Evolutionary conservation across 2,888 invertebrate species (phyloP).

Genomic region (Drosophila kambysellisi): DNA sequence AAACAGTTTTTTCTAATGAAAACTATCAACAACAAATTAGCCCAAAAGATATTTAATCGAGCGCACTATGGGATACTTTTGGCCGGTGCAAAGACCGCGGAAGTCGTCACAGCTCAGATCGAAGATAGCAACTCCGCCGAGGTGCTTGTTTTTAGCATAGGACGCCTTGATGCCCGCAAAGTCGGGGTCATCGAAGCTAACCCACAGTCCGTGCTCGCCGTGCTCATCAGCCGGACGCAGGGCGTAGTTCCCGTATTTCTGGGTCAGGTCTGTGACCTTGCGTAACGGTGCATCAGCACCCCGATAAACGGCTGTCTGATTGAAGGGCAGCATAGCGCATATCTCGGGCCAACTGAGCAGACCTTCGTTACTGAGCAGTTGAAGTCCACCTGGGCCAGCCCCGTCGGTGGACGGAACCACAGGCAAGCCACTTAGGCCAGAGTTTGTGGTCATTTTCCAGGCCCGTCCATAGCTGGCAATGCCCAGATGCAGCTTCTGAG

Average conservation of each 20-base stretch:
- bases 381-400: constrained; percentile 89
- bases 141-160: constrained; percentile 89
- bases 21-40: constrained; percentile 24
- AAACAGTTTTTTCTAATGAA: constrained; percentile 11
- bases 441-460: constrained; percentile 91
- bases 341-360: constrained; percentile 92
- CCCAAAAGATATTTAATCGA: constrained; percentile 88
- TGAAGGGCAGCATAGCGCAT: constrained; percentile 89
- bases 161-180: constrained; percentile 91
- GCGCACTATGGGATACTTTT: constrained; percentile 91
- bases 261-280: constrained; percentile 91
- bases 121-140: constrained; percentile 91
- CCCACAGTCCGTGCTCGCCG: constrained; percentile 91
- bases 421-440: constrained; percentile 91
- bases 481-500: constrained; percentile 90
- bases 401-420: constrained; percentile 89
- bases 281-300: constrained; percentile 88
- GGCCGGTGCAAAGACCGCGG: constrained; percentile 91
- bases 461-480: constrained; percentile 91
- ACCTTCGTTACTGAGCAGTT: constrained; percentile 88
- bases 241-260: constrained; percentile 92
- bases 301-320: constrained; percentile 87
- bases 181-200: constrained; percentile 93
- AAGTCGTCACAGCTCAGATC: constrained; percentile 93
- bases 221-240: constrained; percentile 89